These are phyloP conservation scores for Silvanus unidentatus DNA, from an alignment of 2,888 invertebrate species.

Conservation along the genomic window DNA sequence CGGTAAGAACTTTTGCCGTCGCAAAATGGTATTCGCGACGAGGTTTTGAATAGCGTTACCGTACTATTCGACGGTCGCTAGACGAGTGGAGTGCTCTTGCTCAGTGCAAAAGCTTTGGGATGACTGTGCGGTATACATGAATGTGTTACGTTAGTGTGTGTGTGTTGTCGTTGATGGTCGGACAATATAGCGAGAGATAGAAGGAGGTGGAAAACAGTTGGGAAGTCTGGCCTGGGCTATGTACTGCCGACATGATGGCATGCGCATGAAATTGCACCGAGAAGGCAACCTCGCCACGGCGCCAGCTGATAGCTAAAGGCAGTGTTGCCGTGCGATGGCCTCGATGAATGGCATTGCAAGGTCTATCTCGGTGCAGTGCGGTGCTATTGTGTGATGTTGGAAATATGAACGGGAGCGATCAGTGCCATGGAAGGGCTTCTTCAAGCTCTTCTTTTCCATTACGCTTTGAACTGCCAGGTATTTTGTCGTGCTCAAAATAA, in stretches of 20 bases:
- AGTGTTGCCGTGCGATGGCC: slow-evolving; percentile 54
- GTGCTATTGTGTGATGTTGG: slow-evolving; percentile 31
- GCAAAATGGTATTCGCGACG: too few species aligned
- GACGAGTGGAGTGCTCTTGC: slow-evolving; percentile 10
- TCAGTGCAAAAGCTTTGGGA: too few species aligned
- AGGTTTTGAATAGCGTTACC: too few species aligned
- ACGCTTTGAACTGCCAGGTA: slow-evolving; percentile 41
- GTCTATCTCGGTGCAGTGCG: slow-evolving; percentile 48
- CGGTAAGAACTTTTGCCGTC: too few species aligned
- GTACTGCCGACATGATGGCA: slow-evolving; percentile 15
- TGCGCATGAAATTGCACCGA: slow-evolving; percentile 11
- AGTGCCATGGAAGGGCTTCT: slow-evolving; percentile 47
- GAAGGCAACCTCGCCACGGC: slow-evolving; percentile 34
- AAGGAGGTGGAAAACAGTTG: slow-evolving; percentile 4
- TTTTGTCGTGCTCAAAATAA: slow-evolving; percentile 11
- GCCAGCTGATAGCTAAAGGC: slow-evolving; percentile 45
- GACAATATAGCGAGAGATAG: not conserved
- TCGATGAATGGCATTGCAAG: slow-evolving; percentile 62
- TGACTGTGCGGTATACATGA: too few species aligned
- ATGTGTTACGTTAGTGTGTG: too few species aligned
- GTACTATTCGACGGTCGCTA: too few species aligned
- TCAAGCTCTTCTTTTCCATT: slow-evolving; percentile 43
- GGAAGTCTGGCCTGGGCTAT: slow-evolving; percentile 19
- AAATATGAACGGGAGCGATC: slow-evolving; percentile 34
- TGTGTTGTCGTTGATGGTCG: too few species aligned